Evolutionary conservation across 2,113 vertebrate species (phyloP).

Genomic region (Hymenochirus boettgeri): DNA sequence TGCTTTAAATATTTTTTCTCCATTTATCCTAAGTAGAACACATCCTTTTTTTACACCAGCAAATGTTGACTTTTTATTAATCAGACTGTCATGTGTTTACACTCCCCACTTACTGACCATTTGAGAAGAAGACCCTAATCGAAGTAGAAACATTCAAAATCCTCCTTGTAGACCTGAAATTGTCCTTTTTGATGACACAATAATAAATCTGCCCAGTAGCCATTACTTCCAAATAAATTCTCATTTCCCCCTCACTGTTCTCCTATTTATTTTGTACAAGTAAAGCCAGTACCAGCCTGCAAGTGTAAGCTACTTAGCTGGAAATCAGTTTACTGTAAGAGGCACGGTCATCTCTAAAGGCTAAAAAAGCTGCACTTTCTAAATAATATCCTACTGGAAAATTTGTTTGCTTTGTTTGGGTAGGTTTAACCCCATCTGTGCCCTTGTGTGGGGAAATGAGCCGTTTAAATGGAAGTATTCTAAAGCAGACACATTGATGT

Average conservation of each 20-base stretch:
- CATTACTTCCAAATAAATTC: slow-evolving; percentile 46
- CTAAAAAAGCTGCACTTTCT: not conserved
- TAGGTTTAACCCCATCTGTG: not conserved
- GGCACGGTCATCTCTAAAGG: slow-evolving; percentile 34
- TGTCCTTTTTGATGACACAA: slow-evolving; percentile 26
- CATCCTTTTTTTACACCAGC: slow-evolving; percentile 7
- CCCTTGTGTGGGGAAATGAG: not conserved
- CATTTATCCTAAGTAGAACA: too few relatives aligned
- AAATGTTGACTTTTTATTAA: slow-evolving; percentile 28
- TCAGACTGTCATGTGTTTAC: too few relatives aligned
- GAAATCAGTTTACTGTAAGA: slow-evolving; percentile 53
- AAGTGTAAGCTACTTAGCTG: slow-evolving; percentile 54
- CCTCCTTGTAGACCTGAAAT: slow-evolving; percentile 31
- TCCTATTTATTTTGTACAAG: slow-evolving; percentile 28
- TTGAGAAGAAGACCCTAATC: slow-evolving; percentile 43
- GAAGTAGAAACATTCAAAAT: slow-evolving; percentile 2
- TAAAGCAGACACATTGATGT: too few relatives aligned
- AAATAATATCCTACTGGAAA: not conserved
- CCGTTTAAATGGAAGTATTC: too few relatives aligned
- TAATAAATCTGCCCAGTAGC: slow-evolving; percentile 47
- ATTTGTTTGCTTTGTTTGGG: not conserved
- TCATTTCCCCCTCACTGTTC: slow-evolving; percentile 33
- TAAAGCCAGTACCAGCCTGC: slow-evolving; percentile 49
- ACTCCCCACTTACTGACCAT: slow-evolving; percentile 45
- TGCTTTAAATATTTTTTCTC: too few relatives aligned